A percentile compares a stretch with the other conserved stretches of the same genome.
phyloP scores from a whole-genome alignment of 2,113 vertebrate genomes.

The Alligator sinensis region DNA sequence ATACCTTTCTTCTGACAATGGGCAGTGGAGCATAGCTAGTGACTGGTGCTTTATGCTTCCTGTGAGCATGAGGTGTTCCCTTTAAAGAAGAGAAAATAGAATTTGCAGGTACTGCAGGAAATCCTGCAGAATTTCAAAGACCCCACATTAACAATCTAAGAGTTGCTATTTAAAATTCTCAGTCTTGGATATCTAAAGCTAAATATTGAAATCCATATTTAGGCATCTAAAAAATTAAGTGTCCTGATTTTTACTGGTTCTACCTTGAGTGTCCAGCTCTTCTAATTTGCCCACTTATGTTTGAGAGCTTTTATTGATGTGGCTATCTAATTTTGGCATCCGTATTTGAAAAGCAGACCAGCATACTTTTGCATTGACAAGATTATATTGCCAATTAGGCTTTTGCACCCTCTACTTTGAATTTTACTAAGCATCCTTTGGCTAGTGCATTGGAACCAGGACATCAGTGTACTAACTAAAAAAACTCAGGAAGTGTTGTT shows the following conservation, averaged over 20 bases:
- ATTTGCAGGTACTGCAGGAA: neutral
- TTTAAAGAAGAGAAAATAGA: neutral
- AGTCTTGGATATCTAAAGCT: neutral
- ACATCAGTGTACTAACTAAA: neutral
- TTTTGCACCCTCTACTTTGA: neutral
- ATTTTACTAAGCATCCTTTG: neutral
- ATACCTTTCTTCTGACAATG: neutral
- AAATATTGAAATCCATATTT: neutral
- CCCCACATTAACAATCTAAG: neutral
- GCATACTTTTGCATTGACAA: neutral
- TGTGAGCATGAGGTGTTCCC: neutral
- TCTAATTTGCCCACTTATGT: neutral
- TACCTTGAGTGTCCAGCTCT: accelerated
- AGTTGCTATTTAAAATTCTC: neutral
- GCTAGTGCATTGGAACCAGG: neutral
- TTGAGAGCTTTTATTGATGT: neutral
- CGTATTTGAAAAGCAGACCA: neutral
- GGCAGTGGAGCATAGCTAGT: neutral
- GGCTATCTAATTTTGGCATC: neutral
- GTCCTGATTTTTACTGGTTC: neutral
- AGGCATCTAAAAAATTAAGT: neutral
- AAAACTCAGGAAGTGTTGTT: neutral
- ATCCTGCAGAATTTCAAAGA: neutral
- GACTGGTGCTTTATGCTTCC: neutral
- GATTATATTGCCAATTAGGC: neutral